phyloP scores from a whole-genome alignment of 2,888 invertebrate genomes.

The Theristus sp. region DNA sequence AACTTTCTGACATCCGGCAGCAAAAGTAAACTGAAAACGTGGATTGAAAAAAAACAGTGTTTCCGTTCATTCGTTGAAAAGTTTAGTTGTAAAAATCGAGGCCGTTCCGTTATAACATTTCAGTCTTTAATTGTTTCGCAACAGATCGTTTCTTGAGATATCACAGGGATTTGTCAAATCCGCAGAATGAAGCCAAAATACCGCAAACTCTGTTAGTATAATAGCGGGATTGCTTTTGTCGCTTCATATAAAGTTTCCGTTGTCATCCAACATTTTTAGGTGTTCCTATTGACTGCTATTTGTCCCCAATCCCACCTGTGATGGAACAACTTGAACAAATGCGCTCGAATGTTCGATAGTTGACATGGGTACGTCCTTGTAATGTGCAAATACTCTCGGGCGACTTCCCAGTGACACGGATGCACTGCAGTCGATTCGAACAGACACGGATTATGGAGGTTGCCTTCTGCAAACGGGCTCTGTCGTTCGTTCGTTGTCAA shows the following conservation, averaged over 20 bases:
- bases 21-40: not conserved
- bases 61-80: no score
- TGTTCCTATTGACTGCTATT: not conserved
- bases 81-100: no score
- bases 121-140: no score
- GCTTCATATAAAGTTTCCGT: no score
- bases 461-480: conserved; percentile 60
- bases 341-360: conserved; percentile 70
- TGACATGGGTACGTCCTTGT: conserved; percentile 67
- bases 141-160: no score
- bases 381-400: conserved; percentile 63
- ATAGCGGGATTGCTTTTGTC: no score
- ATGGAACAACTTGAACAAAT: conserved; percentile 87
- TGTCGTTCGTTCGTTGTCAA: no score
- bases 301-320: conserved; percentile 44
- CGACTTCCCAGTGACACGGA: conserved; percentile 56
- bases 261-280: no score
- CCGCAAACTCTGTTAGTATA: no score
- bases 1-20: not conserved
- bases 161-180: no score
- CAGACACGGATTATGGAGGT: conserved; percentile 86
- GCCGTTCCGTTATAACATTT: no score
- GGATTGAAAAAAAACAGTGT: not conserved
- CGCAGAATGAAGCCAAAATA: no score
- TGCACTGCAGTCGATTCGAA: conserved; percentile 41